These are phyloP conservation scores for Odontesthes bonariensis DNA, from an alignment of 2,113 vertebrate genomes.

Conservation along the genomic window DNA sequence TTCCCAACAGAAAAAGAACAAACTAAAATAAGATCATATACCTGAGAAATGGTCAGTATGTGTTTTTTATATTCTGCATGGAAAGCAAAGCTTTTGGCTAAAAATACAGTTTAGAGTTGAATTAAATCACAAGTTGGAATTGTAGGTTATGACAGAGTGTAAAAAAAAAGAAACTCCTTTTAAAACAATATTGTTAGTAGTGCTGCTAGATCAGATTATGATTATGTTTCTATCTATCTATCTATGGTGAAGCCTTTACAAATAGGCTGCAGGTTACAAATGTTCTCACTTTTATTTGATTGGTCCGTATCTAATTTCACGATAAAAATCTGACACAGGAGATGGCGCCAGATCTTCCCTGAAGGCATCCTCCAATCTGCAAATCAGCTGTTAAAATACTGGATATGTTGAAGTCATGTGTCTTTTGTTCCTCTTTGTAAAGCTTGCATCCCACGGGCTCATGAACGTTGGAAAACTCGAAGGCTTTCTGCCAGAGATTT, in stretches of 20 bases:
- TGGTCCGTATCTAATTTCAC: background rate
- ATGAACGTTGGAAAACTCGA: background rate
- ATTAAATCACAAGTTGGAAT: too few relatives aligned
- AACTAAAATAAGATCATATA: too few relatives aligned
- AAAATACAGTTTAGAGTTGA: too few relatives aligned
- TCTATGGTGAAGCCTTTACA: background rate
- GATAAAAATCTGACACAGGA: constrained; percentile 32
- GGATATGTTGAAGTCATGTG: background rate
- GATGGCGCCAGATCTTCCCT: constrained; percentile 45
- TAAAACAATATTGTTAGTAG: too few relatives aligned
- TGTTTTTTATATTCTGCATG: too few relatives aligned
- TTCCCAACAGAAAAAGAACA: too few relatives aligned
- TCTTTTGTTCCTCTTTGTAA: background rate
- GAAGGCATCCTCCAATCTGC: background rate
- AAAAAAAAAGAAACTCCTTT: too few relatives aligned
- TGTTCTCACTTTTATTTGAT: background rate
- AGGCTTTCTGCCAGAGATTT: constrained; percentile 8
- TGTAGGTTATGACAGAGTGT: too few relatives aligned
- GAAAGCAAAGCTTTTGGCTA: too few relatives aligned
- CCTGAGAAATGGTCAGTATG: too few relatives aligned
- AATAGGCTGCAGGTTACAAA: too few relatives aligned
- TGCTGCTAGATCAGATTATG: too few relatives aligned
- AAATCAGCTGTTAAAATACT: background rate
- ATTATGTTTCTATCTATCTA: background rate
- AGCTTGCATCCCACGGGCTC: constrained; percentile 11